These are phyloP conservation scores for Dorcus parallelipipedus DNA, from an alignment of 2,888 invertebrate genomes.

Conservation along the genomic window DNA sequence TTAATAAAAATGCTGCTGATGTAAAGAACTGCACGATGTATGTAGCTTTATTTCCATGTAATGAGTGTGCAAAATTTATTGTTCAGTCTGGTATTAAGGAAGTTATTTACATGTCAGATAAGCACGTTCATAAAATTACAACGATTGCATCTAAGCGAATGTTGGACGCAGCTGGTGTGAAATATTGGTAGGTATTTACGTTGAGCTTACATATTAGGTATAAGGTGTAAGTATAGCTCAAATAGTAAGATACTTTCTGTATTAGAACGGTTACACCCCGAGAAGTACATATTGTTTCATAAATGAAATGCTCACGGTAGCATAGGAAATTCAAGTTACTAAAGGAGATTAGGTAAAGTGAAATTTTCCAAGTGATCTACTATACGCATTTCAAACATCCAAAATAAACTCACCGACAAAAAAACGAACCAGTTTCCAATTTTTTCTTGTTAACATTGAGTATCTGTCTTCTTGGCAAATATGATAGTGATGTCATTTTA, in stretches of 20 bases:
- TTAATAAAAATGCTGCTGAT: slow-evolving; percentile 82
- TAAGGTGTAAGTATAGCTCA: neutral
- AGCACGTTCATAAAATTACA: slow-evolving; percentile 64
- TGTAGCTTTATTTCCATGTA: slow-evolving; percentile 91
- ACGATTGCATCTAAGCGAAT: slow-evolving; percentile 77
- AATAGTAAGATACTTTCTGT: neutral
- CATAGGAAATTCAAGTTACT: too few relatives aligned
- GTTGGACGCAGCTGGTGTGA: slow-evolving; percentile 75
- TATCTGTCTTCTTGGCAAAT: too few relatives aligned
- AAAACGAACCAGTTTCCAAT: too few relatives aligned
- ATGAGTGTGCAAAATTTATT: slow-evolving; percentile 95
- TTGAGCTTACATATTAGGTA: neutral
- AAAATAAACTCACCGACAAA: too few relatives aligned
- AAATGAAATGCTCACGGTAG: too few relatives aligned
- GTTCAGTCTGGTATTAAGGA: slow-evolving; percentile 87
- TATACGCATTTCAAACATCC: too few relatives aligned
- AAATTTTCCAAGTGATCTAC: too few relatives aligned
- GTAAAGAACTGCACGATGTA: slow-evolving; percentile 80
- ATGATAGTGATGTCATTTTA: too few relatives aligned
- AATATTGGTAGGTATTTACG: slow-evolving; percentile 55
- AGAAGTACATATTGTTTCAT: too few relatives aligned
- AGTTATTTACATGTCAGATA: slow-evolving; percentile 79
- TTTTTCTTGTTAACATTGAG: too few relatives aligned
- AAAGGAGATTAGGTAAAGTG: too few relatives aligned
- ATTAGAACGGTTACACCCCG: neutral